A percentile compares a stretch with the other conserved stretches of the same genome.
Evolutionary conservation across 2,888 invertebrate species (phyloP).

Genomic region (Megaustenia siamemsis): DNA sequence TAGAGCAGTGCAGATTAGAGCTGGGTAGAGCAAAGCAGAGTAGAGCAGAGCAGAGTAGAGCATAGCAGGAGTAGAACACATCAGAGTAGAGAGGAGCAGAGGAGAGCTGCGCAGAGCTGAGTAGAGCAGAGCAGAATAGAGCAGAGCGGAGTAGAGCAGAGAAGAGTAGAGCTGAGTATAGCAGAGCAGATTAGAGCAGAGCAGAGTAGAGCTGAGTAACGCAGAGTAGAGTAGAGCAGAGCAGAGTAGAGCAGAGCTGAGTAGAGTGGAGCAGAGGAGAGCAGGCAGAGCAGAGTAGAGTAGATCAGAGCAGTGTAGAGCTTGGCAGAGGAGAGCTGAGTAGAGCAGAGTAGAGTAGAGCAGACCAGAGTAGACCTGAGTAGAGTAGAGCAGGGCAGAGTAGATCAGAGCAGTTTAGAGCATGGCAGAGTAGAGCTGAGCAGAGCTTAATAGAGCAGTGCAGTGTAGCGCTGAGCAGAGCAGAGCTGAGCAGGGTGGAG

Average conservation of each 20-base stretch:
- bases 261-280: no score
- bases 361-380: conserved; percentile 6
- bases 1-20: conserved; percentile 1
- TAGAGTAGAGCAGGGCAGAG: neutral
- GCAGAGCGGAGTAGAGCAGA: conserved; percentile 22
- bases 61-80: no score
- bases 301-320: no score
- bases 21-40: neutral
- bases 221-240: conserved; percentile 14
- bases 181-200: neutral
- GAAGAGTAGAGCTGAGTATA: neutral
- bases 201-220: neutral
- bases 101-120: neutral
- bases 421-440: conserved; percentile 20
- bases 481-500: neutral
- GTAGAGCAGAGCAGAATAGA: conserved; percentile 15
- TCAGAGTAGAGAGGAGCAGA: conserved; percentile 2
- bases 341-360: conserved; percentile 19
- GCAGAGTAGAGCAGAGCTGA: neutral
- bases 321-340: neutral
- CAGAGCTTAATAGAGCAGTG: conserved; percentile 12
- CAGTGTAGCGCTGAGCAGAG: conserved; percentile 19
- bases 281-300: no score
- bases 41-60: conserved; percentile 5
- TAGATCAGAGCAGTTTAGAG: no score